Conservation (phyloP, 2,113 vertebrate species). For the Phrynocephalus versicolor region DNA sequence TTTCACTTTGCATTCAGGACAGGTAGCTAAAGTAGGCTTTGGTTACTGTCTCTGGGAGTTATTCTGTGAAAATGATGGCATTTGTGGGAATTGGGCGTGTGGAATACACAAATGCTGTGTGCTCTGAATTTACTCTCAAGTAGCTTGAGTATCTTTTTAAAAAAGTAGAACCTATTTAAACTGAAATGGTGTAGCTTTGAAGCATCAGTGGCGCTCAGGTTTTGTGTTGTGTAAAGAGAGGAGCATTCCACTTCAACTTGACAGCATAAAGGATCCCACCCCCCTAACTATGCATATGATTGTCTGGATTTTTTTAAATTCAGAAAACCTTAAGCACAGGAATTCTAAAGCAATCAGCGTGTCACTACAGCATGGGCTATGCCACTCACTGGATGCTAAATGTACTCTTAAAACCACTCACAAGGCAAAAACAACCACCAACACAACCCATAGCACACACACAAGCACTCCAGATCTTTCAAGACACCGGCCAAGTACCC, state of each 20-base stretch:
- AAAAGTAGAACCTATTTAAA: background rate
- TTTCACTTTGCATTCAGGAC: background rate
- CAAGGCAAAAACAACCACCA: slow-evolving; percentile 42
- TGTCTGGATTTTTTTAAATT: slow-evolving; percentile 15
- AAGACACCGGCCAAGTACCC: slow-evolving; percentile 27
- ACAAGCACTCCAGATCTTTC: slow-evolving; percentile 40
- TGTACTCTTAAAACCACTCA: slow-evolving; percentile 55
- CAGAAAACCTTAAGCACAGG: slow-evolving; percentile 30
- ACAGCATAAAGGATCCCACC: slow-evolving; percentile 8
- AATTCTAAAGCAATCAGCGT: slow-evolving; percentile 67
- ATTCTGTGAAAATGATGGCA: background rate
- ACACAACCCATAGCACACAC: slow-evolving; percentile 47
- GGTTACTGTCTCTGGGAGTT: background rate
- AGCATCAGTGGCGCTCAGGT: background rate
- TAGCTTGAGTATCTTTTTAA: background rate
- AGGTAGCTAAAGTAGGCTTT: background rate
- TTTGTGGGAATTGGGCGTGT: no score
- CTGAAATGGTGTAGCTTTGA: background rate
- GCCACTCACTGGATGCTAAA: slow-evolving; percentile 41
- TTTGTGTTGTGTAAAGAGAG: background rate
- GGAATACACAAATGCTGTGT: background rate
- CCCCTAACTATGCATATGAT: background rate
- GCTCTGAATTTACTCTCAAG: background rate
- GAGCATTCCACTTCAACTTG: background rate
- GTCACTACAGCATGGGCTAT: slow-evolving; percentile 58